Evolutionary conservation across 2,797 vertebrate species (phyloP), one percentile per base, ranked within the genome.

Genomic region (Hapalemur alaotrensis): DNA sequence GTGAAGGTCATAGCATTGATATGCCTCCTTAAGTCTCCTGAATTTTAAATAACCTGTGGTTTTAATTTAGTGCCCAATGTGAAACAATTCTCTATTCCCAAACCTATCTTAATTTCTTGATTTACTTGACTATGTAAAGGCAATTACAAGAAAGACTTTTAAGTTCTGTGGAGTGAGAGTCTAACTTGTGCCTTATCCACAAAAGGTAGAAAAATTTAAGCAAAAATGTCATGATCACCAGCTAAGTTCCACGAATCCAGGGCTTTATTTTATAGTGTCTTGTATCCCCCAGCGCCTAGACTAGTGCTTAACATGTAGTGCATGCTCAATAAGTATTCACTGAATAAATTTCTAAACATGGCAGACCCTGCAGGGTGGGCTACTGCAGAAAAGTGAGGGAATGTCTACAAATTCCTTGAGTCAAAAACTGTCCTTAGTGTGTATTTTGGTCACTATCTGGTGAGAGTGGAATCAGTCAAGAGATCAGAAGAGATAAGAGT

Each of bases 71-170:
- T 88, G 38, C 23, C 41, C 67, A 80, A 50, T 28, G 48, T 61
- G 70, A 90, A 86, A 91, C n/a, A 81, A 12, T 78, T 81, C 48
- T 91, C 25, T 95, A 65, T 78, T 90, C 73, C 63, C 43, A 81
- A 81, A 83, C 46, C 89, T 61, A 25, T 81, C 78, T 96, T 95
- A 95, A 94, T 46, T 83, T 85, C 61, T 84, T 88, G 91, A 96
- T 94, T 96, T 94, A 97, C 59, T 84, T 94, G 81, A 9, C 35
- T 73, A 4, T 73, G 48, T 54, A 92, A 94, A 88, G 65, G 48
- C 43, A 92, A 93, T 96, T 95, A 82, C 18, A 81, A 85, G 48
- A 35, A 92, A 92, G 80, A 48, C 14, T 83, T 92, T 89, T 78
- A 96, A 88, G 96, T 80, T 70, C 54, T 46, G n/a, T 23, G 17